Evolutionary conservation across 2,888 invertebrate species (phyloP).

Genomic region (Drosophila mulleri): DNA sequence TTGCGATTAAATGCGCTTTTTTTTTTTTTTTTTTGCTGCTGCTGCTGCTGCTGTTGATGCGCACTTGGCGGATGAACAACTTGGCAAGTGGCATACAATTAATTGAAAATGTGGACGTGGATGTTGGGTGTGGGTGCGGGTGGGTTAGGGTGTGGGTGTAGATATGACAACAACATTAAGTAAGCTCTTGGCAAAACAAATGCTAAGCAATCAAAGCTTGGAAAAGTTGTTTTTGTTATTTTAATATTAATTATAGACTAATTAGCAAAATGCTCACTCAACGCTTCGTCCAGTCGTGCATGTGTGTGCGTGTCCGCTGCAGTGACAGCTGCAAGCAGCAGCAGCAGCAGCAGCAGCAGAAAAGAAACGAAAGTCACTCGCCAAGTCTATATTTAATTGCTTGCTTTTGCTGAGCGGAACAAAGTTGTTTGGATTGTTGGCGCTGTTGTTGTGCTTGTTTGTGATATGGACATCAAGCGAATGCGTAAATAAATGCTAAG

Average conservation of each 20-base stretch:
- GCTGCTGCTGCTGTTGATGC: slow-evolving; percentile 31
- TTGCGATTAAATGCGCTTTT: slow-evolving; percentile 26
- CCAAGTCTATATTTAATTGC: slow-evolving; percentile 76
- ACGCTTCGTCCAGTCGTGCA: slow-evolving; percentile 60
- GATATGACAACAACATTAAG: slow-evolving; percentile 54
- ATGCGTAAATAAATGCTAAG: slow-evolving; percentile 60
- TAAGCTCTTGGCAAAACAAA: slow-evolving; percentile 42
- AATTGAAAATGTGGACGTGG: slow-evolving; percentile 56
- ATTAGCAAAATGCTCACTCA: slow-evolving; percentile 72
- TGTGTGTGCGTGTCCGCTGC: slow-evolving; percentile 59
- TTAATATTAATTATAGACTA: slow-evolving; percentile 71
- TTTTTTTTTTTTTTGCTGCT: background rate
- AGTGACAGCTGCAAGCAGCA: slow-evolving; percentile 42
- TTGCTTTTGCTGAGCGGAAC: slow-evolving; percentile 36
- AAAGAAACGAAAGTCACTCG: slow-evolving; percentile 10
- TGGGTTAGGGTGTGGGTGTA: background rate
- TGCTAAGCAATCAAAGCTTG: slow-evolving; percentile 55
- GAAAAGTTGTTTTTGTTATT: slow-evolving; percentile 23
- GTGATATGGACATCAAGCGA: slow-evolving; percentile 60
- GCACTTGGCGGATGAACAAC: slow-evolving; percentile 39
- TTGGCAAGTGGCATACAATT: slow-evolving; percentile 58
- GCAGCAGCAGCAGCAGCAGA: slow-evolving; percentile 5
- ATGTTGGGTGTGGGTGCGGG: background rate
- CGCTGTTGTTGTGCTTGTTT: slow-evolving; percentile 28
- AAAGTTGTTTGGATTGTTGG: slow-evolving; percentile 49